phyloP scores from a whole-genome alignment of 2,113 vertebrate species.

The Xyrauchen texanus region DNA sequence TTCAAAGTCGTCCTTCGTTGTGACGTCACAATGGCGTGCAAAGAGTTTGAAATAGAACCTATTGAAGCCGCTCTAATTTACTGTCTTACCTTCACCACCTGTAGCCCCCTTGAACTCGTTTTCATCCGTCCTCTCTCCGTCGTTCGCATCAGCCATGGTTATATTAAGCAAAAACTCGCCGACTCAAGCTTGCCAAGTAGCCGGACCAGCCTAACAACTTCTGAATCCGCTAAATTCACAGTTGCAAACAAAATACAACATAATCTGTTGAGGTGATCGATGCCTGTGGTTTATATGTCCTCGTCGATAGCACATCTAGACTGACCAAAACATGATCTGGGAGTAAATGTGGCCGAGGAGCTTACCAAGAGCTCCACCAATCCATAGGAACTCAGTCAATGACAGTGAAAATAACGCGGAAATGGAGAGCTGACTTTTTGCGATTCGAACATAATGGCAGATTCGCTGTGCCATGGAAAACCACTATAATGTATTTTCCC shows the following conservation, averaged over 20 bases:
- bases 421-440: not conserved
- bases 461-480: not conserved
- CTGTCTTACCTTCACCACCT: slow-evolving; percentile 69
- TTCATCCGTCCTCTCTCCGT: slow-evolving; percentile 7
- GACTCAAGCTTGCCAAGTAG: slow-evolving; percentile 11
- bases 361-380: not conserved
- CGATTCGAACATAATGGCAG: not conserved
- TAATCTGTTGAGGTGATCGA: not conserved
- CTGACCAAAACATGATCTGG: not conserved
- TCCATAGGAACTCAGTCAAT: not conserved
- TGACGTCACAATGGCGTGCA: slow-evolving; percentile 11
- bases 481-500: not conserved
- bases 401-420: slow-evolving; percentile 61
- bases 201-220: slow-evolving; percentile 14
- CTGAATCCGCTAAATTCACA: slow-evolving; percentile 13
- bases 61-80: too few relatives aligned
- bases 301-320: not conserved
- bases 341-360: not conserved
- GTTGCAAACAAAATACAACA: not conserved
- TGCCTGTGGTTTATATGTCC: not conserved
- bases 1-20: too few relatives aligned
- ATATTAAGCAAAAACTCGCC: not conserved
- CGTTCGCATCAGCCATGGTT: slow-evolving; percentile 64
- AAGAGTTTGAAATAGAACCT: not conserved
- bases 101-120: slow-evolving; percentile 59